A percentile compares a stretch with the other conserved stretches of the same genome.
phyloP scores from a whole-genome alignment of 2,888 invertebrate species.

The Yponomeuta malinellus region DNA sequence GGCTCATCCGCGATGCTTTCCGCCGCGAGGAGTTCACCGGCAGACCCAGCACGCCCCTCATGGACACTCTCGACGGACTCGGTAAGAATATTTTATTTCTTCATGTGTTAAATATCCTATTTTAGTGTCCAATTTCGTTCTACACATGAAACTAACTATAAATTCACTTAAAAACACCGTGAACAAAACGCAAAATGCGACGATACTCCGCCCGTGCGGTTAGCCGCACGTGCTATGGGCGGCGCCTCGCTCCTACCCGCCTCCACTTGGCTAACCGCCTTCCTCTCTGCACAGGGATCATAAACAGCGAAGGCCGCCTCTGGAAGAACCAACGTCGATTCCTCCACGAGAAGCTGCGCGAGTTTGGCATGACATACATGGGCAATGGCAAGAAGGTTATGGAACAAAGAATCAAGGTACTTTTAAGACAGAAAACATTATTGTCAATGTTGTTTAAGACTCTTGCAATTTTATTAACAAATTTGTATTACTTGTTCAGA shows the following conservation, averaged over 20 bases:
- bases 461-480: not conserved
- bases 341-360: constrained; percentile 88
- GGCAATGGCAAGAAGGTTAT: constrained; percentile 87
- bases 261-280: constrained; percentile 29
- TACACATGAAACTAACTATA: not conserved
- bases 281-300: constrained; percentile 80
- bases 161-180: too few species aligned
- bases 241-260: constrained; percentile 36
- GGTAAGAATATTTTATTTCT: constrained; percentile 78
- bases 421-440: constrained; percentile 28
- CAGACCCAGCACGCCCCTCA: constrained; percentile 89
- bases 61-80: constrained; percentile 90
- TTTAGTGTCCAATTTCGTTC: not conserved
- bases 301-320: constrained; percentile 90
- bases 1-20: constrained; percentile 89
- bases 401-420: constrained; percentile 90
- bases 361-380: constrained; percentile 92
- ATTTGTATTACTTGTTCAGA: constrained; percentile 48
- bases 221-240: constrained; percentile 34
- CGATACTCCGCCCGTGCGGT: not conserved
- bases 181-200: too few species aligned
- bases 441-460: not conserved
- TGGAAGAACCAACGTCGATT: constrained; percentile 95
- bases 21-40: constrained; percentile 91
- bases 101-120: not conserved